Evolutionary conservation across 1,140 invertebrate species (phyloP).

Genomic region (Cheumatopsyche charites): DNA sequence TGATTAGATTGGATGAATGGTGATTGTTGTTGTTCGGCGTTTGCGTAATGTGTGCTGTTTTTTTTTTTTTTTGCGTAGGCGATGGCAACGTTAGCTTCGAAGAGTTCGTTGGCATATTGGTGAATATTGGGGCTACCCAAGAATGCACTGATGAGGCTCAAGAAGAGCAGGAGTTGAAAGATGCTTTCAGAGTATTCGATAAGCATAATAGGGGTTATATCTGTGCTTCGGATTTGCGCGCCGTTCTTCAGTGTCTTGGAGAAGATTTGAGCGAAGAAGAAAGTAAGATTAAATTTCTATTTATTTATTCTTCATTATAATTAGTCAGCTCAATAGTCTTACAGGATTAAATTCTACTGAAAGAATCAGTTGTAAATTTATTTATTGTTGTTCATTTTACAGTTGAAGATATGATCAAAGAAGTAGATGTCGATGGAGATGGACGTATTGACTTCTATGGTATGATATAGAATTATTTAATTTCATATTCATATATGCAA

Average conservation of each 20-base stretch:
- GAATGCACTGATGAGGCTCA: slow-evolving; percentile 67
- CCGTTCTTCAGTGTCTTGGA: slow-evolving; percentile 83
- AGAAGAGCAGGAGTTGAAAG: slow-evolving; percentile 84
- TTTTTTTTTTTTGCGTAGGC: slow-evolving; percentile 60
- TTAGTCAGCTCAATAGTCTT: background rate
- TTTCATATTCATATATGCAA: slow-evolving; percentile 6
- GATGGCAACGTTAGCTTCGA: slow-evolving; percentile 92
- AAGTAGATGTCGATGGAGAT: slow-evolving; percentile 89
- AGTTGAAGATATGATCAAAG: slow-evolving; percentile 94
- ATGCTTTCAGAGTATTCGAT: slow-evolving; percentile 87
- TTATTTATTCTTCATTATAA: background rate
- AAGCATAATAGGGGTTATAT: slow-evolving; percentile 88
- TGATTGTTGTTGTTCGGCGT: too few relatives aligned
- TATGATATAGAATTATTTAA: slow-evolving; percentile 55
- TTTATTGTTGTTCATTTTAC: slow-evolving; percentile 52
- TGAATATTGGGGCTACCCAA: slow-evolving; percentile 75
- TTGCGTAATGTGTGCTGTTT: slow-evolving; percentile 20
- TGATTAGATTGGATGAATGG: too few relatives aligned
- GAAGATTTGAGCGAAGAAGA: slow-evolving; percentile 87
- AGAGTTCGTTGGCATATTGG: slow-evolving; percentile 90
- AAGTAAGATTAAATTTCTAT: slow-evolving; percentile 67
- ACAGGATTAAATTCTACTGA: too few relatives aligned
- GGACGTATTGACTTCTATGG: slow-evolving; percentile 88
- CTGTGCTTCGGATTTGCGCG: slow-evolving; percentile 81
- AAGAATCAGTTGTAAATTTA: too few relatives aligned